phyloP scores from a whole-genome alignment of 2,797 vertebrate genomes.

The Pteropus rufus region DNA sequence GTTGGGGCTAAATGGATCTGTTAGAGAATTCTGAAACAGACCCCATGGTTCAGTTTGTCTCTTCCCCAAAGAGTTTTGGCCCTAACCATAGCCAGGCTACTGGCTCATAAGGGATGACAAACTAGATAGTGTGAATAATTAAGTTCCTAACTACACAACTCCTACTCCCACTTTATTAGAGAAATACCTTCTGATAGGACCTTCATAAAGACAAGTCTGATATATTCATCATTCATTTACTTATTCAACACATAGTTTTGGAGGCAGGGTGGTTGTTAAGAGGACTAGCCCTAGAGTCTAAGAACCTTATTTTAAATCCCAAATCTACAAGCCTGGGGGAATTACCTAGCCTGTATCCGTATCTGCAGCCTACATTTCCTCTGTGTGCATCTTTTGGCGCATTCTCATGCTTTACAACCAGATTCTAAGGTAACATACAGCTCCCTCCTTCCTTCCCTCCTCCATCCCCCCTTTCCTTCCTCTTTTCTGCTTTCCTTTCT shows the following conservation, averaged over 20 bases:
- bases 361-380: no score
- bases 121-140: neutral
- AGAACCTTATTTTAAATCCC: neutral
- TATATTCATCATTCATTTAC: neutral
- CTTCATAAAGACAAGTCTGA: neutral
- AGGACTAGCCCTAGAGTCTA: neutral
- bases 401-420: neutral
- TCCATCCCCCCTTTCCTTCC: neutral
- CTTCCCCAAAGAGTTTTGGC: neutral
- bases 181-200: neutral
- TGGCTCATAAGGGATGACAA: neutral
- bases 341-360: neutral
- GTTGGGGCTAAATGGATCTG: neutral
- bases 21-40: neutral
- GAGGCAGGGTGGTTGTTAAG: neutral
- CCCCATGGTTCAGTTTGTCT: neutral
- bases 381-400: neutral
- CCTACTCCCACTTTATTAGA: neutral
- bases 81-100: neutral
- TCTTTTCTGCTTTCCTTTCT: neutral
- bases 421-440: neutral
- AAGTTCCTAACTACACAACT: neutral
- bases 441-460: neutral
- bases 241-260: neutral
- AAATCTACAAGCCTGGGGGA: neutral